Conservation (phyloP, 2,888 invertebrate species). For the Malachius bipustulatus region DNA sequence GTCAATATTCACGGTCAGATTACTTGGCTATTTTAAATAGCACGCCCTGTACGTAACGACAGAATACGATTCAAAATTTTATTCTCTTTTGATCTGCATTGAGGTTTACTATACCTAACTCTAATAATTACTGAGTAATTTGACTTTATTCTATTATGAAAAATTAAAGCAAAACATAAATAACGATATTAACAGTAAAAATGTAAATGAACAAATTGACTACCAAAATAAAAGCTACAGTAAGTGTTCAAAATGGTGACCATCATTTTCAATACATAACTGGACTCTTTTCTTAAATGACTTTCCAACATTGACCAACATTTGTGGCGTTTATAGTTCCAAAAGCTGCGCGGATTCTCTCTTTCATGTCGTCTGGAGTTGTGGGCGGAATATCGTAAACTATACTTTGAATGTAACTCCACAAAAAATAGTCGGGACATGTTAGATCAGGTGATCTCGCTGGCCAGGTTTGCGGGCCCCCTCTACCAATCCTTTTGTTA, state of each 20-base stretch:
- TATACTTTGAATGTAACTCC: not conserved
- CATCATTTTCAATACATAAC: not conserved
- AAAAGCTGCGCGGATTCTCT: not conserved
- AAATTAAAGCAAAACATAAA: too few relatives aligned
- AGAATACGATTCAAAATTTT: too few relatives aligned
- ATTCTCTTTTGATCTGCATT: too few relatives aligned
- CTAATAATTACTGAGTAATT: too few relatives aligned
- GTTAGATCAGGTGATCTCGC: not conserved
- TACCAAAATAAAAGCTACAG: slow-evolving; percentile 1
- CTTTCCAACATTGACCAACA: not conserved
- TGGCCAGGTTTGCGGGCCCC: not conserved
- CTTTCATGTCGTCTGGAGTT: not conserved
- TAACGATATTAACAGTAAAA: too few relatives aligned
- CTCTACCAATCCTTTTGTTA: not conserved
- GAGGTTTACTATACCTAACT: too few relatives aligned
- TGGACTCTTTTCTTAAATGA: not conserved
- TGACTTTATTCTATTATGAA: too few relatives aligned
- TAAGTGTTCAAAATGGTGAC: slow-evolving; percentile 1
- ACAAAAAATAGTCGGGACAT: not conserved
- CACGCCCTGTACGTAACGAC: too few relatives aligned
- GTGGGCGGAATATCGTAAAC: not conserved
- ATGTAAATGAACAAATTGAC: too few relatives aligned
- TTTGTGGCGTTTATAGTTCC: not conserved
- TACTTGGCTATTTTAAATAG: too few relatives aligned
- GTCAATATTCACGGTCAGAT: too few relatives aligned